A percentile compares a stretch with the other conserved stretches of the same genome.
These are phyloP conservation scores for Vanessa tameamea DNA, from an alignment of 1,140 invertebrate genomes.

Conservation along the genomic window DNA sequence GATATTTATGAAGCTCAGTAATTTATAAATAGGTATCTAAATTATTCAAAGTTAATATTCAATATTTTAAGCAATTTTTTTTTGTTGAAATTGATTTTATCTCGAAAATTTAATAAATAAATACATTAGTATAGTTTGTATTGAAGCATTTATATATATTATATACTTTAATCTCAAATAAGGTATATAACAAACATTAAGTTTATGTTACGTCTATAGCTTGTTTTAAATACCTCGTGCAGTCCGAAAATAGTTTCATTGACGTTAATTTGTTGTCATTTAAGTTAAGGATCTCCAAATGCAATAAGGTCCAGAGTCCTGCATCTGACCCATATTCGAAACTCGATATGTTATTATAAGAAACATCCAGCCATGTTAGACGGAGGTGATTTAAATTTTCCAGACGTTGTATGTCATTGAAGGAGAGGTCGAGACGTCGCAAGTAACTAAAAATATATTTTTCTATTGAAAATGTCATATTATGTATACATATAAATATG, in stretches of 20 bases:
- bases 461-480: background rate
- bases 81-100: too few species aligned
- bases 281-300: conserved; percentile 70
- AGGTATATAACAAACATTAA: background rate
- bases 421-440: conserved; percentile 68
- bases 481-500: background rate
- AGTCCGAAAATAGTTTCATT: conserved; percentile 68
- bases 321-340: conserved; percentile 54
- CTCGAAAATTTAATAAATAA: too few species aligned
- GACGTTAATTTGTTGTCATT: conserved; percentile 72
- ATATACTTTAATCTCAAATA: background rate
- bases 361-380: conserved; percentile 68
- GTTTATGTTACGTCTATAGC: background rate
- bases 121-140: background rate
- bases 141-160: too few species aligned
- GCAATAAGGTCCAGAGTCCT: conserved; percentile 67
- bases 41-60: too few species aligned
- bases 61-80: too few species aligned
- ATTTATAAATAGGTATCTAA: too few species aligned
- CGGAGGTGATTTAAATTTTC: conserved; percentile 70
- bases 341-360: conserved; percentile 71
- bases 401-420: conserved; percentile 69
- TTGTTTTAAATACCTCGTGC: conserved; percentile 52
- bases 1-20: too few species aligned
- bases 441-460: conserved; percentile 57